phyloP scores from a whole-genome alignment of 2,888 invertebrate genomes.

The Acleris cristana region DNA sequence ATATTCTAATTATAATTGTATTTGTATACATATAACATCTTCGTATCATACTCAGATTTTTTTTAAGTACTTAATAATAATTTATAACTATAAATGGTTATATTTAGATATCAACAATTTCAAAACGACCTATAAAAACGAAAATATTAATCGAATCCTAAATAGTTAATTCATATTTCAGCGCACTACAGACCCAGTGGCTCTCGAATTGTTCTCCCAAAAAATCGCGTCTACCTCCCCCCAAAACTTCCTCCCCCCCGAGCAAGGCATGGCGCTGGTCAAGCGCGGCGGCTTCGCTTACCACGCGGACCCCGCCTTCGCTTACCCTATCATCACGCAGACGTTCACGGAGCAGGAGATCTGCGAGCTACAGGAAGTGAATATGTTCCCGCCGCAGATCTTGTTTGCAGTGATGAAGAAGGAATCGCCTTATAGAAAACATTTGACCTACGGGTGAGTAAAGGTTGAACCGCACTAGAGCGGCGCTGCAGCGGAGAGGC shows the following conservation, averaged over 20 bases:
- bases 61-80: too few relatives aligned
- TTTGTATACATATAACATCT: too few relatives aligned
- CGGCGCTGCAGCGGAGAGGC: too few relatives aligned
- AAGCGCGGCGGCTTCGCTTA: slow-evolving; percentile 87
- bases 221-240: slow-evolving; percentile 73
- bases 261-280: slow-evolving; percentile 83
- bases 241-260: slow-evolving; percentile 79
- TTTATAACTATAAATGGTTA: too few relatives aligned
- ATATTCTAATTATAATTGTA: too few relatives aligned
- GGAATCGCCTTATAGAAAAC: slow-evolving; percentile 85
- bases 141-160: too few relatives aligned
- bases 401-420: slow-evolving; percentile 83
- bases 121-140: too few relatives aligned
- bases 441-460: slow-evolving; percentile 84
- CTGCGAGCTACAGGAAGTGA: slow-evolving; percentile 87
- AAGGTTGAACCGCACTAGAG: too few relatives aligned
- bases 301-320: slow-evolving; percentile 86
- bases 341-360: slow-evolving; percentile 86
- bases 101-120: too few relatives aligned
- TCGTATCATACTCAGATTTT: too few relatives aligned
- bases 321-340: slow-evolving; percentile 86
- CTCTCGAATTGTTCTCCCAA: slow-evolving; percentile 82
- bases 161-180: slow-evolving; percentile 51
- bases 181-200: slow-evolving; percentile 86
- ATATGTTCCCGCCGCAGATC: slow-evolving; percentile 84